phyloP scores from a whole-genome alignment of 2,113 vertebrate species.

The Paradisaea rubra region DNA sequence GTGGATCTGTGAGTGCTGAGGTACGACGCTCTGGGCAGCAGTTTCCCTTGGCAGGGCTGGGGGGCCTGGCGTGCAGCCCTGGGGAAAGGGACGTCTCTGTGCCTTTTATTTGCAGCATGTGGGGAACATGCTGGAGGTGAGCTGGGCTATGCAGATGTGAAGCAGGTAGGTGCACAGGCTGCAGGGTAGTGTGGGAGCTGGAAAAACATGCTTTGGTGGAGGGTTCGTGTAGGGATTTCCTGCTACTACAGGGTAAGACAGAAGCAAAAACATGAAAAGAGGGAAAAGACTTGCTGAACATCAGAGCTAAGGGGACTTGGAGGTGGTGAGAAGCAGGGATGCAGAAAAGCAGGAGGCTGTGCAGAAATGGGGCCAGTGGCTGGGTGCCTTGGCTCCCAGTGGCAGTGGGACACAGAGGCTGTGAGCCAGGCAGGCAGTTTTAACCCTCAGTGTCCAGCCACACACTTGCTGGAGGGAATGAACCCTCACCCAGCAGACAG shows the following conservation, averaged over 20 bases:
- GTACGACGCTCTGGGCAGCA: not conserved
- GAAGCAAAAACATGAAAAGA: not conserved
- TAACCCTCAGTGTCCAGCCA: not conserved
- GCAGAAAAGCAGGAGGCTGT: not conserved
- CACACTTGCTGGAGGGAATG: not conserved
- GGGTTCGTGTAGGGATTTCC: not conserved
- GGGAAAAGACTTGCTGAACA: not conserved
- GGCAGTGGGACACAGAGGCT: not conserved
- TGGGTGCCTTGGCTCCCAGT: not conserved
- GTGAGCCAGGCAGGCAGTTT: not conserved
- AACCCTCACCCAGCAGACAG: not conserved
- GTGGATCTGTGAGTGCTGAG: not conserved
- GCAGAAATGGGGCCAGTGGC: rapidly evolving
- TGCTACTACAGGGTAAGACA: rapidly evolving
- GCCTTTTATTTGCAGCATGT: not conserved
- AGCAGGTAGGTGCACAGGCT: not conserved
- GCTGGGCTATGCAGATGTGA: rapidly evolving
- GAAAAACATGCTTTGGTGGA: not conserved
- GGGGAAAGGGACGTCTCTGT: rapidly evolving
- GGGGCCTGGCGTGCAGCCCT: not conserved
- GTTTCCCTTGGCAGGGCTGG: not conserved
- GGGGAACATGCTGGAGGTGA: not conserved
- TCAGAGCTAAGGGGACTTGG: not conserved
- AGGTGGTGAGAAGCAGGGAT: not conserved
- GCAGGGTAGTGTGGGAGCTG: not conserved